Base-by-base conservation (phyloP, 2,888 invertebrate species). In the Dryomyza anilis region DNA sequence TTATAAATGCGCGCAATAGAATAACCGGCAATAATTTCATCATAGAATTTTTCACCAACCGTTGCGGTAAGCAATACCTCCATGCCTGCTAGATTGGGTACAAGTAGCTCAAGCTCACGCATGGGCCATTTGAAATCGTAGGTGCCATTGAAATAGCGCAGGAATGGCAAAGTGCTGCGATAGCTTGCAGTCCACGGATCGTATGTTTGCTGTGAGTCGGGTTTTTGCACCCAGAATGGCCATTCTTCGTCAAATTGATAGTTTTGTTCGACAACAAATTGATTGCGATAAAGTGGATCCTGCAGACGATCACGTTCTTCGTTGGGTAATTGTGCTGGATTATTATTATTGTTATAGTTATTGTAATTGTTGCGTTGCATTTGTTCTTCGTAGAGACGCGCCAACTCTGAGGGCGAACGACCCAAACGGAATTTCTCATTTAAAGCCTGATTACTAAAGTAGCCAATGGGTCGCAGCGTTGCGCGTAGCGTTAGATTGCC, bases 401-500 rank as follows among this genome's bases (percentile, higher is more conserved):
- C 63, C 65, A 75, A 73, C 60, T 81, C 77, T 27, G 76, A 66
- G 3, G 80, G 76, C 8, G 78, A 72, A 73, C 79, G 65, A 73
- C 86, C 75, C 70, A 85, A 75, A 76, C 86, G 60, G 83, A 85
- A 71, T 81, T 82, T 78, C 82, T 87, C 78, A 84, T 87, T 84
- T 70, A 87, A 78, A 80, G 86, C 60, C 81, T 87, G 79, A 78
- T 87, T 86, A 52, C 87, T 85, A 78, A 86, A 86, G 77, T 85
- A 86, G 61, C 87, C 88, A 48, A 93, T 87, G 3, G 93, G 91
- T 1, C 89, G 85, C 30, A 95, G 85, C 25, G 89, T 90, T 0
- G 94, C 94, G 80, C 89, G 90, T 1, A 97, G 85, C 0, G 96
- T 95, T 21, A 96, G 86, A 85, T 96, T 96, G 8, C 96, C 96